A percentile compares a stretch with the other conserved stretches of the same genome.
Conservation (phyloP, 1,140 invertebrate genomes). For the Bombyx mandarina region DNA sequence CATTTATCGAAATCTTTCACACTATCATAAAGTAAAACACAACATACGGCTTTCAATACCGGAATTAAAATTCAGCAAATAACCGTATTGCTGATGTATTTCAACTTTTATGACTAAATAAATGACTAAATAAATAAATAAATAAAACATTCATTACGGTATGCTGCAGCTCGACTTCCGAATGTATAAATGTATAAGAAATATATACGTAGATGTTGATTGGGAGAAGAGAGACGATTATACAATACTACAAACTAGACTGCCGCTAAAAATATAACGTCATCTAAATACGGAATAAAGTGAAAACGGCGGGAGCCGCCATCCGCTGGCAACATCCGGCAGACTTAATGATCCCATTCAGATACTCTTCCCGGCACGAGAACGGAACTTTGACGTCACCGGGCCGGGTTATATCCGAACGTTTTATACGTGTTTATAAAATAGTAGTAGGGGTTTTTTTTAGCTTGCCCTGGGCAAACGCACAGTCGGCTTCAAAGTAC, state of each 20-base stretch:
- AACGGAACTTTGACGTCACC: neutral
- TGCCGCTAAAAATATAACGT: constrained; percentile 11
- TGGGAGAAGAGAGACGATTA: constrained; percentile 3
- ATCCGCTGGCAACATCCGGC: constrained; percentile 18
- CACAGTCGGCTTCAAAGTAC: no score
- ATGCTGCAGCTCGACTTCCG: no score
- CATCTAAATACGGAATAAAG: constrained; percentile 8
- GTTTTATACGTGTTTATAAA: neutral
- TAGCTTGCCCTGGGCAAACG: neutral
- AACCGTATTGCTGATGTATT: no score
- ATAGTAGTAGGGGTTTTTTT: neutral
- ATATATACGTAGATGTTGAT: no score
- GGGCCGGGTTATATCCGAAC: neutral
- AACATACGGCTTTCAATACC: no score
- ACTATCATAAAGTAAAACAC: no score
- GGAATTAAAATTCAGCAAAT: no score
- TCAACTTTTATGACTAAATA: no score
- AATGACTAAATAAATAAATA: no score
- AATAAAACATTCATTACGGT: no score
- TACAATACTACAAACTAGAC: constrained; percentile 6
- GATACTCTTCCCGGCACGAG: neutral
- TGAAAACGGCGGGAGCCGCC: neutral
- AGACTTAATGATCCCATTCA: constrained; percentile 26
- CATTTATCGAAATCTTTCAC: no score
- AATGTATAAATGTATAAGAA: no score